Evolutionary conservation across 2,113 vertebrate species (phyloP), one percentile per base, ranked within the genome.

Genomic region (Ondatra zibethicus): DNA sequence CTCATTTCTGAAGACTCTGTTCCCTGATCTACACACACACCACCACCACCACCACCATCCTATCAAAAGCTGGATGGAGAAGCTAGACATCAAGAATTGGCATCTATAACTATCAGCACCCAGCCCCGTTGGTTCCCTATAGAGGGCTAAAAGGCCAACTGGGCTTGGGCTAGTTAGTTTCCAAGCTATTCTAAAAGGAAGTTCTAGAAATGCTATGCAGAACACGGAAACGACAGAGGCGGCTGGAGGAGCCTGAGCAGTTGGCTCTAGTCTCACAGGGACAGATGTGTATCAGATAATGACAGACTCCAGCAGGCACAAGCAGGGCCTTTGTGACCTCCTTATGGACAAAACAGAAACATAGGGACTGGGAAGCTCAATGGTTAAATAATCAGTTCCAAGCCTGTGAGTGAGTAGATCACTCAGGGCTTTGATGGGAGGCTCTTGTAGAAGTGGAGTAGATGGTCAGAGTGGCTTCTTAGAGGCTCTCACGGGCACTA

Each of bases 401-500:
- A 33, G 65, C 25, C 68, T 1, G 29, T 25, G 29, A 58, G 42
- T 5, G 4, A 23, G 42, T 36, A 45, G 31, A 8, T 65, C 5
- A 21, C 47, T 63, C 31, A 8, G 42, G 50, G 7, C 23, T 47
- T 61, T 31, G 29, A 12, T 12, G 31, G 19, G 27, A 42, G 52
- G 25, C 36, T 89, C 27, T 58, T 31, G 42, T 27, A 21, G 52
- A 70, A 23, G 65, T 66, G 61, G 61, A 27, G 39, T 45, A 19
- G 42, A 14, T 50, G 61, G 84, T 33, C 29, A 65, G 61, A 66
- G 29, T 65, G 61, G 19, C 85, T 47, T 52, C 45, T 9, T 0
- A 7, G 47, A 13, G 45, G 27, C 42, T 55, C 47, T 66, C 33
- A 14, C 1, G 1, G 23, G 33, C 31, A 36, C 1, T 0, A 4